Conservation (phyloP, 1,140 invertebrate genomes). For the Mactra quadrangularis region DNA sequence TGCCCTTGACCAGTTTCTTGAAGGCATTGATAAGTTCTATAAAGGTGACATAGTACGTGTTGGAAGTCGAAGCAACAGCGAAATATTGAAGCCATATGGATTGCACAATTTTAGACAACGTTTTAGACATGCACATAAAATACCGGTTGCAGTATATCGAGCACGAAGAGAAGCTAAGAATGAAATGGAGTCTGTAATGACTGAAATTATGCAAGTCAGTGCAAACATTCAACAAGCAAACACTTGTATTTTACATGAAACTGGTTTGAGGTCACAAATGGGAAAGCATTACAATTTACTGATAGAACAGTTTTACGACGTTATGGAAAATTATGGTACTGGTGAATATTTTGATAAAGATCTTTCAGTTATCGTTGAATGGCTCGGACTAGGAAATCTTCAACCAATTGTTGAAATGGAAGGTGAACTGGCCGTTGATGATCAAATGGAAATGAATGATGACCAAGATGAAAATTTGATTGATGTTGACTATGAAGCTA, state of each 20-base stretch:
- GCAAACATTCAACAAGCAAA: slow-evolving; percentile 67
- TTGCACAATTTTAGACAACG: slow-evolving; percentile 65
- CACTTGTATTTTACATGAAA: slow-evolving; percentile 70
- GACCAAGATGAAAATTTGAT: slow-evolving; percentile 42
- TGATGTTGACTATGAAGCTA: slow-evolving; percentile 53
- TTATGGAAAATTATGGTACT: slow-evolving; percentile 32
- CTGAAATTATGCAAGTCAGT: slow-evolving; percentile 67
- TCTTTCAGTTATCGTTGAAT: slow-evolving; percentile 59
- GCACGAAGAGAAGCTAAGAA: slow-evolving; percentile 52
- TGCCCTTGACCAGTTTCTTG: slow-evolving; percentile 94
- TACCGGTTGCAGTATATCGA: slow-evolving; percentile 63
- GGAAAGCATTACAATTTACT: slow-evolving; percentile 40
- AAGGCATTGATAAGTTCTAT: slow-evolving; percentile 84
- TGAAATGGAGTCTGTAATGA: slow-evolving; percentile 62
- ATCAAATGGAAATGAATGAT: neutral
- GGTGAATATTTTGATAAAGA: slow-evolving; percentile 12
- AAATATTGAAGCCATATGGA: slow-evolving; percentile 65
- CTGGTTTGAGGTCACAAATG: slow-evolving; percentile 65
- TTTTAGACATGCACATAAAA: slow-evolving; percentile 54
- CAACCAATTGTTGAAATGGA: slow-evolving; percentile 43
- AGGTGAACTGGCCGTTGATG: neutral
- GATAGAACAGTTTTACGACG: slow-evolving; percentile 33
- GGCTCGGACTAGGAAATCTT: slow-evolving; percentile 62
- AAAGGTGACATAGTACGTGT: slow-evolving; percentile 87
- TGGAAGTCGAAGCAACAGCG: slow-evolving; percentile 88